phyloP scores from a whole-genome alignment of 2,113 vertebrate genomes.

The Turdus rufiventris region DNA sequence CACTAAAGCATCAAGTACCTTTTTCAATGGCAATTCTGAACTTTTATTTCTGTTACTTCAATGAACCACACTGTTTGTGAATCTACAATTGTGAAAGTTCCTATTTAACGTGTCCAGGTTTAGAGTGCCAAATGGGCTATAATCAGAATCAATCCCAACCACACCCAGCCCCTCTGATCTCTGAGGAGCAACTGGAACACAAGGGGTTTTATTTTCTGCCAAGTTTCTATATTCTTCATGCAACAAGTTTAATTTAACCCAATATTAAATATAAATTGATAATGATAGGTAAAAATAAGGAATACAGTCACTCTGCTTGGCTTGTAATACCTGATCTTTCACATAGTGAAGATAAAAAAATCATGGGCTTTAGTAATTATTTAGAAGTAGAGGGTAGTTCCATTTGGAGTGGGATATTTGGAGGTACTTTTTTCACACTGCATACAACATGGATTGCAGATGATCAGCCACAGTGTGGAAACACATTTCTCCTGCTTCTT shows the following conservation, averaged over 20 bases:
- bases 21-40: background rate
- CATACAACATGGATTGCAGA: background rate
- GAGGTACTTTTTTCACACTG: background rate
- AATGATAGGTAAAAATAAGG: background rate
- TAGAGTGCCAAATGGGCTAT: background rate
- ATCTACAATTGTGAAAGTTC: background rate
- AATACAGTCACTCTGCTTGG: background rate
- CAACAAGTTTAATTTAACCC: background rate
- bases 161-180: background rate
- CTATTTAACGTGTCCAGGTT: accelerated
- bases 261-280: background rate
- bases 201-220: background rate
- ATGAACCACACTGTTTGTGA: background rate
- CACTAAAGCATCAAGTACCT: background rate
- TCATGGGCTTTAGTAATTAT: background rate
- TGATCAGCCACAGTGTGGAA: background rate
- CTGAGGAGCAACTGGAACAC: background rate
- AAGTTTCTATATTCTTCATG: background rate
- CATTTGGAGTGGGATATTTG: background rate
- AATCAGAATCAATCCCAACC: background rate
- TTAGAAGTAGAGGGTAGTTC: background rate
- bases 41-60: background rate
- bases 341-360: background rate
- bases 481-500: background rate
- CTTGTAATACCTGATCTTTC: background rate